Evolutionary conservation across 2,888 invertebrate genomes (phyloP).

Genomic region (Azorinus chamasolen): DNA sequence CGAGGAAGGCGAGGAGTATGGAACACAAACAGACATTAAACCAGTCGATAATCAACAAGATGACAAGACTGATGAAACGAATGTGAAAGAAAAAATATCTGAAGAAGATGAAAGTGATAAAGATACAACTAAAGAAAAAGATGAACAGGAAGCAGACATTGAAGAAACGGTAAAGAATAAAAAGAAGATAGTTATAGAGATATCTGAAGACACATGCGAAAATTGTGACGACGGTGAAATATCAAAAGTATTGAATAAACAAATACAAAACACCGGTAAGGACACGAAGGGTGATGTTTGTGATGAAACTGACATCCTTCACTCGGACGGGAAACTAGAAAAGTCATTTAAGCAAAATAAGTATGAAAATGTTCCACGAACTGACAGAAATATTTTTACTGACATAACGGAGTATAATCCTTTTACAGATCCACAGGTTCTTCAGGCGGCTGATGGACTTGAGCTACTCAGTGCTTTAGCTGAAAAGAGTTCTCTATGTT

Average conservation of each 20-base stretch:
- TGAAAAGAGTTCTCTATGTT: conserved; percentile 76
- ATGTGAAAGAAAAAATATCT: not conserved
- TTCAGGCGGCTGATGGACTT: conserved; percentile 80
- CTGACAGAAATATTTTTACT: conserved; percentile 51
- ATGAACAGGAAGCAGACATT: not conserved
- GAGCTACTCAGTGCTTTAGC: conserved; percentile 82
- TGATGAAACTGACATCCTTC: not conserved
- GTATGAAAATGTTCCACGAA: not conserved
- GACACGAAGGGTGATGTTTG: not conserved
- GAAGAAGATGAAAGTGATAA: conserved; percentile 5
- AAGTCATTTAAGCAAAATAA: no score
- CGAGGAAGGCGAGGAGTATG: conserved; percentile 56
- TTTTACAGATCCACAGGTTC: conserved; percentile 79
- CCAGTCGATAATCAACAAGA: conserved; percentile 46
- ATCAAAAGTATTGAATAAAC: not conserved
- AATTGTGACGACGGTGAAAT: not conserved
- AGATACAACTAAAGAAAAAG: not conserved
- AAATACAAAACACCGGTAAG: not conserved
- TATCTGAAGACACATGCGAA: conserved; percentile 9
- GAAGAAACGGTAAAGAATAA: conserved; percentile 18
- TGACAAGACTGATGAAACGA: conserved; percentile 34
- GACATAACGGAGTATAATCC: conserved; percentile 72
- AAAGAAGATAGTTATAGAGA: conserved; percentile 12
- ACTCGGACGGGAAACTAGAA: no score
- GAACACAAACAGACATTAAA: conserved; percentile 47